Evolutionary conservation across 2,113 vertebrate genomes (phyloP).

Genomic region (Mesocricetus auratus): DNA sequence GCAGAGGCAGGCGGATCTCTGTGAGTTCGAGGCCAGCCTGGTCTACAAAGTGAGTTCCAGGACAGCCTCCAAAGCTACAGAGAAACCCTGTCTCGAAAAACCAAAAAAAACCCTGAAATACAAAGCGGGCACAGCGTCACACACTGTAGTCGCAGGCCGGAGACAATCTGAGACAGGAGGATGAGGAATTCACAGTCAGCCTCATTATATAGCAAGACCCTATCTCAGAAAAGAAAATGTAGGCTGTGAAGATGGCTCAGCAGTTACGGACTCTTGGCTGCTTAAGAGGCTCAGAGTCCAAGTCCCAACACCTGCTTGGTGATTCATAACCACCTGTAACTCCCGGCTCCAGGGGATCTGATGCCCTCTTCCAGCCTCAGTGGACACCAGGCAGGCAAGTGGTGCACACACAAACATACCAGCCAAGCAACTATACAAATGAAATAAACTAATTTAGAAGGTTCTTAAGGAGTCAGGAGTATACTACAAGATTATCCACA

Average conservation of each 20-base stretch:
- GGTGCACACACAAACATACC: not conserved
- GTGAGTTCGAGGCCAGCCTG: no score
- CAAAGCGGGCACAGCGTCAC: not conserved
- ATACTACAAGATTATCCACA: constrained; percentile 3
- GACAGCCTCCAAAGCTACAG: no score
- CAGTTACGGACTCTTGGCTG: not conserved
- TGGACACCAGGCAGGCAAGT: not conserved
- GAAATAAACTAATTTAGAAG: not conserved
- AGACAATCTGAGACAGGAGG: not conserved
- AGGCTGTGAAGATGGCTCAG: not conserved
- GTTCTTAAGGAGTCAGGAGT: not conserved
- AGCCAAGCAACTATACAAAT: not conserved
- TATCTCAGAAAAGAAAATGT: not conserved
- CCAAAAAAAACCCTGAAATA: no score
- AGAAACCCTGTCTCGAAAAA: no score
- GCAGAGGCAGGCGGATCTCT: no score
- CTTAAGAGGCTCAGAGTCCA: not conserved
- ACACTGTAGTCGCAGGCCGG: not conserved
- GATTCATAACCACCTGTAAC: not conserved
- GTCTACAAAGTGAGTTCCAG: no score
- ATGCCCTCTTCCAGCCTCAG: not conserved
- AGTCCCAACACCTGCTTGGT: not conserved
- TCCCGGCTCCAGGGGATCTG: not conserved
- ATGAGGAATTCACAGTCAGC: not conserved
- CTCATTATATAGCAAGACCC: not conserved